A percentile compares a stretch with the other conserved stretches of the same genome.
Conservation (phyloP, 1,140 invertebrate species). For the Drosophila sechellia region DNA sequence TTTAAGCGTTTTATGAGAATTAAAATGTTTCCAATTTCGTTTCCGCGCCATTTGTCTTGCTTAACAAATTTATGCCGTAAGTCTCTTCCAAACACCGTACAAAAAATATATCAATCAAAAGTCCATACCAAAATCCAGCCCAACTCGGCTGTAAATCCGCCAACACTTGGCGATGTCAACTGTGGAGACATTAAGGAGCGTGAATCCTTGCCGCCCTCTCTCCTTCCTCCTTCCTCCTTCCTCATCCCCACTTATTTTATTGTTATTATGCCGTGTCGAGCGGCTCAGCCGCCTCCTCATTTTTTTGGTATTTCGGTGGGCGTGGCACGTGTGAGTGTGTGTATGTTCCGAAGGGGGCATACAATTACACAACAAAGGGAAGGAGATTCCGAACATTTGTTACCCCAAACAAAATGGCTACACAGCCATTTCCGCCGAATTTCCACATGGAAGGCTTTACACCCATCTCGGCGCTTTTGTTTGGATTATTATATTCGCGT, state of each 20-base stretch:
- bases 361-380: constrained; percentile 60
- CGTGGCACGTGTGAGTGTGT: constrained; percentile 24
- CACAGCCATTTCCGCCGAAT: constrained; percentile 65
- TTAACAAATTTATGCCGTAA: constrained; percentile 55
- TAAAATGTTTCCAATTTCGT: constrained; percentile 4
- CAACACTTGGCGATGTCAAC: constrained; percentile 78
- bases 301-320: constrained; percentile 22
- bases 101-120: constrained; percentile 78
- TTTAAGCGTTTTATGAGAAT: constrained; percentile 14
- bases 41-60: constrained; percentile 61
- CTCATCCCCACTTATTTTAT: constrained; percentile 50
- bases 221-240: not conserved
- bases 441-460: constrained; percentile 67
- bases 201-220: constrained; percentile 53
- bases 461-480: constrained; percentile 49
- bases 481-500: constrained; percentile 80
- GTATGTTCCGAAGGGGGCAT: constrained; percentile 15
- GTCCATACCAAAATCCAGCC: constrained; percentile 49
- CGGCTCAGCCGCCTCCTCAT: constrained; percentile 32
- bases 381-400: constrained; percentile 59
- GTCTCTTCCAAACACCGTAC: constrained; percentile 54
- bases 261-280: constrained; percentile 66
- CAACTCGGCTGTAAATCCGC: constrained; percentile 65
- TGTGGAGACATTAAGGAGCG: constrained; percentile 73
- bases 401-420: constrained; percentile 72